Conservation (phyloP, 2,888 invertebrate genomes). For the Litoditis marina region DNA sequence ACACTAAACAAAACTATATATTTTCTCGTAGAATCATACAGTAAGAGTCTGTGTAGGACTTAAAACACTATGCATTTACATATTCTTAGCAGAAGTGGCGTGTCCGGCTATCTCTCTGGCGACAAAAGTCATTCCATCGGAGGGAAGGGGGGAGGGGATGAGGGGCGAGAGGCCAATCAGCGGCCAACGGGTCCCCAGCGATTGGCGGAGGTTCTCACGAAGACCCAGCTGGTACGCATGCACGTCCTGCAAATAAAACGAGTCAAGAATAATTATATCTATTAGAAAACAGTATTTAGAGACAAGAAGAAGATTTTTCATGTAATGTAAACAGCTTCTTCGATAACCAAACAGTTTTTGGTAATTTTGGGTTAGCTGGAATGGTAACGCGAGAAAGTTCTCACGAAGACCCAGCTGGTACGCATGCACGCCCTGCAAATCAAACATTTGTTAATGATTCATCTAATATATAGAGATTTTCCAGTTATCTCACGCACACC, state of each 20-base stretch:
- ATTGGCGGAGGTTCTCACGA: conserved; percentile 46
- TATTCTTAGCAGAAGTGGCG: conserved; percentile 32
- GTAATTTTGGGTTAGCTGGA: too few species aligned
- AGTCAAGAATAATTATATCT: background rate
- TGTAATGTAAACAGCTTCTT: too few species aligned
- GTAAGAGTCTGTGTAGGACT: too few species aligned
- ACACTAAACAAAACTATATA: too few species aligned
- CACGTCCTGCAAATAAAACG: conserved; percentile 44
- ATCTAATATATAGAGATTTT: too few species aligned
- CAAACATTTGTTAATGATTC: too few species aligned
- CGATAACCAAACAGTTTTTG: too few species aligned
- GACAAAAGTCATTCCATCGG: conserved; percentile 51
- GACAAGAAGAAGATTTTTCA: too few species aligned
- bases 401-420: conserved; percentile 53
- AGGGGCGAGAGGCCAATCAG: conserved; percentile 50
- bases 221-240: conserved; percentile 56
- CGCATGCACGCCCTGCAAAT: conserved; percentile 54
- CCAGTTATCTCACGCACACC: too few species aligned
- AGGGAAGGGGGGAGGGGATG: conserved; percentile 50
- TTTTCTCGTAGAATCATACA: too few species aligned
- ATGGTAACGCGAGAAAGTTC: conserved; percentile 49
- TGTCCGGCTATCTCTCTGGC: conserved; percentile 34
- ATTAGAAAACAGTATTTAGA: too few species aligned
- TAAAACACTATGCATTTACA: too few species aligned
- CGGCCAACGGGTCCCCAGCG: conserved; percentile 51